Conservation (phyloP, 2,797 vertebrate species). For the Octomys mimax region DNA sequence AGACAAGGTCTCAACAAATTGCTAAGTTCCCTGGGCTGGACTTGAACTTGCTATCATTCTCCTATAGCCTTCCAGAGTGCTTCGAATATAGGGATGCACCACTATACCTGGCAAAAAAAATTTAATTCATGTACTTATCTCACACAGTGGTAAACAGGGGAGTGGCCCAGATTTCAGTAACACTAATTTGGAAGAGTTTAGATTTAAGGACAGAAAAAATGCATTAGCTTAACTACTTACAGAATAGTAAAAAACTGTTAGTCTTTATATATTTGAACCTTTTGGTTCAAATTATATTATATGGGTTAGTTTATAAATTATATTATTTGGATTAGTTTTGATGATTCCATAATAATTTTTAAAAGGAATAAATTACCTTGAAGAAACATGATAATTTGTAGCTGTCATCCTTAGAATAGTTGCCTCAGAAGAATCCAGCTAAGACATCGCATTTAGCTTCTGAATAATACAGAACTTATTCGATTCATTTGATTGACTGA, state of each 20-base stretch:
- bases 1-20: background rate
- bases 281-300: conserved; percentile 45
- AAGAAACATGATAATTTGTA: background rate
- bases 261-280: background rate
- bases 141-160: background rate
- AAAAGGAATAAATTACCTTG: background rate
- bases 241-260: conserved; percentile 9
- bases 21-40: background rate
- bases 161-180: background rate
- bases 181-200: conserved; percentile 42
- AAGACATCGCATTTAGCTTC: background rate
- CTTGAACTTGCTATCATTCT: background rate
- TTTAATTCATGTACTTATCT: background rate
- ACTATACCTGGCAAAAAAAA: background rate
- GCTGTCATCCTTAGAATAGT: background rate
- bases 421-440: background rate
- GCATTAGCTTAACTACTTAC: background rate
- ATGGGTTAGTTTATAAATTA: too few species aligned
- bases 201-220: background rate
- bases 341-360: conserved; percentile 35
- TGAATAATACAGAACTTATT: background rate
- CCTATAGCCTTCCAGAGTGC: background rate
- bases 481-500: background rate
- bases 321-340: background rate
- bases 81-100: background rate